These are phyloP conservation scores for Salvelinus namaycush DNA, from an alignment of 2,113 vertebrate genomes.

Conservation along the genomic window DNA sequence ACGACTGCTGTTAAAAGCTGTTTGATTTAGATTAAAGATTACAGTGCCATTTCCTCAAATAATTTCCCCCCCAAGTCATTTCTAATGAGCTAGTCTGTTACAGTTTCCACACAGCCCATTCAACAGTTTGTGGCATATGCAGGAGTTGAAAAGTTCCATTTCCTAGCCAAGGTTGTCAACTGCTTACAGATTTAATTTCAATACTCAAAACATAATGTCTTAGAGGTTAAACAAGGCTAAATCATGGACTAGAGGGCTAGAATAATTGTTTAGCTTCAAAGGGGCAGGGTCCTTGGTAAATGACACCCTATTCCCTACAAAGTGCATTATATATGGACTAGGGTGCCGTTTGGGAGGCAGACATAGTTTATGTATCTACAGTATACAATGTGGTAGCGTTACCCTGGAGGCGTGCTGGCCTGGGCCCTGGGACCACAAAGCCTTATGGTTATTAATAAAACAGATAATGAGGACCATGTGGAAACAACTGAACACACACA, in stretches of 20 bases:
- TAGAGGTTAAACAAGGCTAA: constrained; percentile 47
- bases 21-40: too few relatives aligned
- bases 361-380: too few relatives aligned
- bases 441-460: constrained; percentile 39
- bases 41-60: not conserved
- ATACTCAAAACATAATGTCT: constrained; percentile 39
- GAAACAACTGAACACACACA: constrained; percentile 26
- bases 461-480: constrained; percentile 55
- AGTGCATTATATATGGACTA: too few relatives aligned
- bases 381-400: too few relatives aligned
- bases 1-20: too few relatives aligned
- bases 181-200: constrained; percentile 8
- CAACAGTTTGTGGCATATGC: constrained; percentile 14
- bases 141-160: constrained; percentile 27
- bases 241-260: constrained; percentile 24
- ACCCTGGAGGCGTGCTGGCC: constrained; percentile 39
- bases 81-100: not conserved
- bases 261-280: constrained; percentile 52
- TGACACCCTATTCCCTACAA: too few relatives aligned
- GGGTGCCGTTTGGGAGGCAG: too few relatives aligned
- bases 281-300: constrained; percentile 23
- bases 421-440: constrained; percentile 42
- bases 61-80: not conserved
- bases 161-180: constrained; percentile 34
- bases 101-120: constrained; percentile 22